Evolutionary conservation across 1,140 invertebrate genomes (phyloP), one percentile per base, ranked within the genome.

Genomic region (Neomicropteryx cornuta): DNA sequence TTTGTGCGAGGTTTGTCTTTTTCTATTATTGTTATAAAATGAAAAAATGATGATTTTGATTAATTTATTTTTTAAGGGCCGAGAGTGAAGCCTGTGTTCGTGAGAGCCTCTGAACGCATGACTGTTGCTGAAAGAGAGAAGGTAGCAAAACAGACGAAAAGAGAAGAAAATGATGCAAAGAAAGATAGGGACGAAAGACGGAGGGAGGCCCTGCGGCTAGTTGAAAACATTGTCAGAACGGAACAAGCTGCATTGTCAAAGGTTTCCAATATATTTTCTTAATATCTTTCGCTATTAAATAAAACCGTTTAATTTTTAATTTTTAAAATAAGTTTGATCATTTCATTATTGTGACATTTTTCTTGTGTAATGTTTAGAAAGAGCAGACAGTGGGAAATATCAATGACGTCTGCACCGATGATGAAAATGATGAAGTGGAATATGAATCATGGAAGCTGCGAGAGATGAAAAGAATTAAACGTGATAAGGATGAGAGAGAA

Each of bases 391-490:
- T 66, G 36, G 56, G 56, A 2, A 73, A 78, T 42, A 69, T 94
- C n/a, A 79, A 87, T 47, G 87, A 91, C 53, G 81, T 99, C 2
- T 83, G 85, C 53, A 97, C 95, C 0, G 96, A 97, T 56, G 96
- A 99, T 65, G 97, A 99, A 57, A 94, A 96, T 61, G 92, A 97
- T 55, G 96, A 99, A 61, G 77, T 95, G 4, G 93, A 94, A 52
- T 99, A 97, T 56, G 96, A 99, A 64, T 76, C 85, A 1, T 99
- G 96, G 96, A 99, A 99, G 66, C 52, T 96, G 4, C 70, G 97
- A 18, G 97, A 99, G 69, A 71, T 99, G 50, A 96, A 94, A 58
- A 66, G 97, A 27, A 83, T 98, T 21, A 99, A 98, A 62, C 70
- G 93, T 13, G 92, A 98, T 59, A 78, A 93, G 45, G 94, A 99